These are phyloP conservation scores for Gymnodraco acuticeps DNA, from an alignment of 2,797 vertebrate species.

Conservation along the genomic window DNA sequence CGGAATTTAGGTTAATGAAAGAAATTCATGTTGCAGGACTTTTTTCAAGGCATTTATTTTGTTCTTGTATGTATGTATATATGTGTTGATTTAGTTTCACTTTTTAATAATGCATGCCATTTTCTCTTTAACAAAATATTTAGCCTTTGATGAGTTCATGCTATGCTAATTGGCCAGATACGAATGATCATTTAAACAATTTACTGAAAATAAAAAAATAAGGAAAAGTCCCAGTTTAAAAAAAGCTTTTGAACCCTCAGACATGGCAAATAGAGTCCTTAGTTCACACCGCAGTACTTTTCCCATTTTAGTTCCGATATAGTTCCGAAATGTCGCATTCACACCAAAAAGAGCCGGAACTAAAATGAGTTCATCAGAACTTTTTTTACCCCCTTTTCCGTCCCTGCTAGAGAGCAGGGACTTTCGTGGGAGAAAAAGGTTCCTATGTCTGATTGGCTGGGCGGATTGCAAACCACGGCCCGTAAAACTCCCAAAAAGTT, in stretches of 20 bases:
- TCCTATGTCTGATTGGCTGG: too few species aligned
- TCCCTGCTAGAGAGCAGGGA: too few species aligned
- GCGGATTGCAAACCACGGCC: too few species aligned
- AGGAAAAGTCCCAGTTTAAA: not conserved
- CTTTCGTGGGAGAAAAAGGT: too few species aligned
- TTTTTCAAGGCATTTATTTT: constrained; percentile 12
- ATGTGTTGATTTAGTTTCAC: not conserved
- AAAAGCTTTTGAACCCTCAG: constrained; percentile 24
- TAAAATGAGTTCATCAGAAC: too few species aligned
- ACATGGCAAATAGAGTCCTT: constrained; percentile 1
- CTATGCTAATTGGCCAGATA: constrained; percentile 5
- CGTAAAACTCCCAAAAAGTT: too few species aligned
- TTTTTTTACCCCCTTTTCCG: too few species aligned
- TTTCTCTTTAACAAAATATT: constrained; percentile 1
- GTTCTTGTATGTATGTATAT: not conserved
- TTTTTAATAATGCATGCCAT: constrained; percentile 23
- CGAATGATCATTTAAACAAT: not conserved
- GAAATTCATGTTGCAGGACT: constrained; percentile 5
- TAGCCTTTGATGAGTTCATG: constrained; percentile 19
- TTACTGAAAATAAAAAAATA: constrained; percentile 14
- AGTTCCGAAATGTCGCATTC: too few species aligned
- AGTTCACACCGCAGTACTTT: too few species aligned
- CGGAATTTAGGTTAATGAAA: constrained; percentile 60
- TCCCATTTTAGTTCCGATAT: too few species aligned
- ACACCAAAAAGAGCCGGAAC: too few species aligned